Percentiles rank a stretch among this genome's conserved stretches.
phyloP scores from a whole-genome alignment of 1,140 invertebrate species.

The Pseudomyrmex sp. region DNA sequence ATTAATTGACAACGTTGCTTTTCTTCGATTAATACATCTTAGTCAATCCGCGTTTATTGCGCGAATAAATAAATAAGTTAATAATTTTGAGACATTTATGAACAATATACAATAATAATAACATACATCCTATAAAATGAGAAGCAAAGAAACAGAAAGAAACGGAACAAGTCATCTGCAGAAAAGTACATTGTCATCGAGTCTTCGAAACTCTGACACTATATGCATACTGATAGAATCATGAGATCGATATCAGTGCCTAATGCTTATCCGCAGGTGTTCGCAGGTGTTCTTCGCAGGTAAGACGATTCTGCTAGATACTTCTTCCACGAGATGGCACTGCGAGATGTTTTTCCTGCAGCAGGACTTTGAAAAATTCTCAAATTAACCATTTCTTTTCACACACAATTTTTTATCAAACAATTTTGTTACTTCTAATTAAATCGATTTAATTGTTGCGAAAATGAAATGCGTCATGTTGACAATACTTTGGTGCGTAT shows the following conservation, averaged over 20 bases:
- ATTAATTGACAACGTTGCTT: no score
- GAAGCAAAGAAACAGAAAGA: background rate
- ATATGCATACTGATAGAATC: background rate
- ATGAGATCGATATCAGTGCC: background rate
- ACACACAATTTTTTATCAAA: no score
- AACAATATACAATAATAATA: no score
- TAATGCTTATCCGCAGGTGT: background rate
- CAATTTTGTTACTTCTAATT: no score
- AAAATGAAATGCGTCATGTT: no score
- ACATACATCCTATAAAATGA: no score
- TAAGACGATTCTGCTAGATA: background rate
- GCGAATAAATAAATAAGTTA: no score
- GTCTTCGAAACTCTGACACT: background rate
- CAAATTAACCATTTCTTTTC: constrained; percentile 52
- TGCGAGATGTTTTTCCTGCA: constrained; percentile 26
- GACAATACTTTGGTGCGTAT: no score
- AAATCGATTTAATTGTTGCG: no score
- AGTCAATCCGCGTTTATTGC: no score
- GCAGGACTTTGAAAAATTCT: background rate
- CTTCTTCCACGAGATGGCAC: constrained; percentile 66
- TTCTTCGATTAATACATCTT: no score
- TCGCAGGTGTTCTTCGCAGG: background rate
- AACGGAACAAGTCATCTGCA: background rate
- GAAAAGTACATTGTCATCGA: background rate
- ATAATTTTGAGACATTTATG: no score